phyloP scores from a whole-genome alignment of 2,797 vertebrate species.

The Sebastes trivittatus region DNA sequence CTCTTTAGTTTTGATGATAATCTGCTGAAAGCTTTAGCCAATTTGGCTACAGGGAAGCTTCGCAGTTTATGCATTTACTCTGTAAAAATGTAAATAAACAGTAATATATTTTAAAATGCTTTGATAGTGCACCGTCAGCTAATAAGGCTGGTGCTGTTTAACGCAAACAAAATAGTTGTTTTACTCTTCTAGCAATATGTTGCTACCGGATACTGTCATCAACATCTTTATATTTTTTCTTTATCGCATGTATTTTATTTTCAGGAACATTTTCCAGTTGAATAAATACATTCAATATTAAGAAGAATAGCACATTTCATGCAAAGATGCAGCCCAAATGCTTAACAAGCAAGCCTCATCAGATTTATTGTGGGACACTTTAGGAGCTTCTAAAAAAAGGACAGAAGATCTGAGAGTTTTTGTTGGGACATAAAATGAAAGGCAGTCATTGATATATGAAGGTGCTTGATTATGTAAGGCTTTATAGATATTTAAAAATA shows the following conservation, averaged over 20 bases:
- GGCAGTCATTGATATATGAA: no score
- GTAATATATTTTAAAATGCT: background rate
- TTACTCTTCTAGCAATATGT: background rate
- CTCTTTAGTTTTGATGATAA: slow-evolving; percentile 76
- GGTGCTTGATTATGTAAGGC: no score
- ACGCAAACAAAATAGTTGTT: background rate
- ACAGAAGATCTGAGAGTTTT: background rate
- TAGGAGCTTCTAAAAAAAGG: background rate
- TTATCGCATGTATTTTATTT: background rate
- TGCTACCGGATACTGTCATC: background rate
- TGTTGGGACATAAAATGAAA: background rate
- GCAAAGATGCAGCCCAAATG: background rate
- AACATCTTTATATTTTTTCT: background rate
- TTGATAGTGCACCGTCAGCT: background rate
- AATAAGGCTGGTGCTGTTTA: background rate
- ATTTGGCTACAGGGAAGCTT: slow-evolving; percentile 48
- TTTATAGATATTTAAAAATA: no score
- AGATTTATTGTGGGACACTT: background rate
- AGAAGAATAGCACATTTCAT: background rate
- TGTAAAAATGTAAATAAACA: slow-evolving; percentile 20
- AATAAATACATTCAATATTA: background rate
- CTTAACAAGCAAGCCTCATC: background rate
- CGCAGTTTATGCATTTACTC: slow-evolving; percentile 70
- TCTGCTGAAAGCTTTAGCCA: slow-evolving; percentile 71
- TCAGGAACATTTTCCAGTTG: background rate